These are phyloP conservation scores for Slavum lentiscoides DNA, from an alignment of 2,888 invertebrate species.

Conservation along the genomic window DNA sequence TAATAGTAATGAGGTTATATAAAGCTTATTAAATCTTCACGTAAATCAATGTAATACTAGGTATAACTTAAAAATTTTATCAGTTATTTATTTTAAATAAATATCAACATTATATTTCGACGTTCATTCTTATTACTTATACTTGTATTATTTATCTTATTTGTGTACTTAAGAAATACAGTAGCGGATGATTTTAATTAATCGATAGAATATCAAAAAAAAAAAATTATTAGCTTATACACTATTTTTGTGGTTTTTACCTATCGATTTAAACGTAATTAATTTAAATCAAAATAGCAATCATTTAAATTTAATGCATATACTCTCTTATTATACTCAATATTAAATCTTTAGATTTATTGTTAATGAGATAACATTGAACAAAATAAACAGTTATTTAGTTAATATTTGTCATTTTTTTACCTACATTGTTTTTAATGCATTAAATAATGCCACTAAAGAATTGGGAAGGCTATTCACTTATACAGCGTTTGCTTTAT, in stretches of 20 bases:
- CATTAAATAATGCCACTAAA: too few species aligned
- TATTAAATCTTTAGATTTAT: not conserved
- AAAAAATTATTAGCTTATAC: not conserved
- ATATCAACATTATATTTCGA: not conserved
- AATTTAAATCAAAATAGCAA: not conserved
- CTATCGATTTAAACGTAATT: not conserved
- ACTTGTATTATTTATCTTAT: not conserved
- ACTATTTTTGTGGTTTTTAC: not conserved
- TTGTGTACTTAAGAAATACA: not conserved
- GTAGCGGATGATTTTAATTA: not conserved
- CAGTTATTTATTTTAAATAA: not conserved
- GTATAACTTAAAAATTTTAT: not conserved
- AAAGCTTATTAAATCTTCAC: not conserved
- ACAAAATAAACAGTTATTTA: not conserved
- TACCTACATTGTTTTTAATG: too few species aligned
- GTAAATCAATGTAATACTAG: not conserved
- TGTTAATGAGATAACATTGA: not conserved
- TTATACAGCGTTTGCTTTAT: too few species aligned
- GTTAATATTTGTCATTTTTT: not conserved
- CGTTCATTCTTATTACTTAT: not conserved
- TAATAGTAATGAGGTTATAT: constrained; percentile 7
- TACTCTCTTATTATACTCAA: not conserved
- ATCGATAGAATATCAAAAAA: not conserved
- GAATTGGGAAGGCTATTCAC: too few species aligned
- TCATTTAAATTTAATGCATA: not conserved